Percentiles rank a stretch among this genome's conserved stretches.
Conservation (phyloP, 2,888 invertebrate species). For the Caenorhabditis zanzibari region DNA sequence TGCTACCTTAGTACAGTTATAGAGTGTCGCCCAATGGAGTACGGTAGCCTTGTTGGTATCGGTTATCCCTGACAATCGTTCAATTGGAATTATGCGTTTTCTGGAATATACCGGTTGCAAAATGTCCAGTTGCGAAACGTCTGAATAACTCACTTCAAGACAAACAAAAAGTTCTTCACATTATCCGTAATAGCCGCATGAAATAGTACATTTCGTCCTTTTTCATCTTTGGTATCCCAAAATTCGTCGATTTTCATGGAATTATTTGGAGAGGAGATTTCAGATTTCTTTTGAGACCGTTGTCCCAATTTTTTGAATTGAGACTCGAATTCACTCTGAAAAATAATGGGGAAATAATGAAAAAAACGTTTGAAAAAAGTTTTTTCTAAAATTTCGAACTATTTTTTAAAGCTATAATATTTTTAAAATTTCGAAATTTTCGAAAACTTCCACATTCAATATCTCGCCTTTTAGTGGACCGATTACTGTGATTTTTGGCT, state of each 20-base stretch:
- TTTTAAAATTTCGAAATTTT: no score
- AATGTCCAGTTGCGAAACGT: no score
- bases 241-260: constrained; percentile 17
- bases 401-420: no score
- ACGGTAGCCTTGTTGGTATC: constrained; percentile 71
- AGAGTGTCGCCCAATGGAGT: constrained; percentile 78
- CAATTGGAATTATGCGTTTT: constrained; percentile 12
- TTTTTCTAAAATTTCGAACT: no score
- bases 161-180: constrained; percentile 64
- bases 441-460: no score
- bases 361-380: no score
- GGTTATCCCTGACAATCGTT: neutral
- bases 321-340: constrained; percentile 61
- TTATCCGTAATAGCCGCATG: constrained; percentile 73
- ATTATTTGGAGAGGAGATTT: neutral
- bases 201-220: constrained; percentile 67
- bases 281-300: no score
- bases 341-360: no score
- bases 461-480: no score
- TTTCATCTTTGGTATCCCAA: constrained; percentile 58
- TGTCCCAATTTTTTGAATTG: constrained; percentile 47
- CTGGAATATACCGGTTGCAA: no score
- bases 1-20: constrained; percentile 54
- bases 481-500: no score
- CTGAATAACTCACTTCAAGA: constrained; percentile 71